A percentile compares a stretch with the other conserved stretches of the same genome.
Conservation (phyloP, 1,140 invertebrate species). For the Maconellicoccus hirsutus region DNA sequence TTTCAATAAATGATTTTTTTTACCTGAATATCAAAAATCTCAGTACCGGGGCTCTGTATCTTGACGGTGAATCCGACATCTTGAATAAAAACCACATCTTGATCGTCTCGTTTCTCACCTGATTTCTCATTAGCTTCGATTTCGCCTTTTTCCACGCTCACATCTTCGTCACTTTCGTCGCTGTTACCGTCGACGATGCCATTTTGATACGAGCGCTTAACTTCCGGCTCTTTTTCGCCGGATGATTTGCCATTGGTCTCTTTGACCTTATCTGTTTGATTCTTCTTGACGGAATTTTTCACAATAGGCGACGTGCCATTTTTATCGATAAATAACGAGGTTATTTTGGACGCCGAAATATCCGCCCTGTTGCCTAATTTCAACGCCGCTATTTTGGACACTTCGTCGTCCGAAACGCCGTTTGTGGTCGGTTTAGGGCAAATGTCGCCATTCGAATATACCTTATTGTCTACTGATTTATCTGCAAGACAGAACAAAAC, state of each 20-base stretch:
- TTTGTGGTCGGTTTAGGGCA: neutral
- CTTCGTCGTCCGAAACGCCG: neutral
- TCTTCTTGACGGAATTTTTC: neutral
- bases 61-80: constrained; percentile 88
- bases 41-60: constrained; percentile 75
- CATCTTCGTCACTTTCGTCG: neutral
- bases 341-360: neutral
- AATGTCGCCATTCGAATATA: neutral
- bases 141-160: constrained; percentile 17
- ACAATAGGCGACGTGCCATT: neutral
- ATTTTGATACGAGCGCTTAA: neutral
- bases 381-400: neutral
- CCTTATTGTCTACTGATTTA: too few relatives aligned
- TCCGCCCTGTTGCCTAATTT: neutral
- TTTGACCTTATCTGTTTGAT: neutral
- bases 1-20: constrained; percentile 19
- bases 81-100: constrained; percentile 81
- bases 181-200: neutral
- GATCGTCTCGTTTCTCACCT: constrained; percentile 45
- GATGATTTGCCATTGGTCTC: neutral
- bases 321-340: neutral
- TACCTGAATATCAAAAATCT: constrained; percentile 84
- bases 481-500: too few relatives aligned
- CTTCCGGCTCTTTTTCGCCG: neutral
- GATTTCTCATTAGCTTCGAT: constrained; percentile 39